A percentile compares a stretch with the other conserved stretches of the same genome.
phyloP scores from a whole-genome alignment of 2,113 vertebrate species.

The Cynocephalus volans region DNA sequence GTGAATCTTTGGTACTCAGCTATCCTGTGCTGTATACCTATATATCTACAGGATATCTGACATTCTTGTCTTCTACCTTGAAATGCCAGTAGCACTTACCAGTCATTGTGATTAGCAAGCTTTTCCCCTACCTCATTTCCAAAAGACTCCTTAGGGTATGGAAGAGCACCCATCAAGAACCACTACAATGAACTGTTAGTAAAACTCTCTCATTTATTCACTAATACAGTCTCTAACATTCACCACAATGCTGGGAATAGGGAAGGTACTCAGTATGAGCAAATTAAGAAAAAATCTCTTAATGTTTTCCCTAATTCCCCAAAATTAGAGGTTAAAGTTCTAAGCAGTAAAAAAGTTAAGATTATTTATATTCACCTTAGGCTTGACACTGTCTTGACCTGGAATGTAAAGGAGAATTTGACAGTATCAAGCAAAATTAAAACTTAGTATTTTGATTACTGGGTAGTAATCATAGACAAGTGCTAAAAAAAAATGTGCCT shows the following conservation, averaged over 20 bases:
- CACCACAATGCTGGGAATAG: too few species aligned
- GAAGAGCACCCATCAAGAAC: neutral
- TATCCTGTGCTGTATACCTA: neutral
- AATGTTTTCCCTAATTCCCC: neutral
- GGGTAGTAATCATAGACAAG: neutral
- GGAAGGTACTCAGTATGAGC: too few species aligned
- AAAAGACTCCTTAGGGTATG: neutral
- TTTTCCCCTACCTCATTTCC: neutral
- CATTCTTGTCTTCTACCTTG: neutral
- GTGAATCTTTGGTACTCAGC: neutral
- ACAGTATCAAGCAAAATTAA: neutral
- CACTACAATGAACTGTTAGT: too few species aligned
- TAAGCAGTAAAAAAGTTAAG: neutral
- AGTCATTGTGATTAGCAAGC: neutral
- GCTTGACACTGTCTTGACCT: neutral
- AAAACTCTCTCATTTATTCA: too few species aligned
- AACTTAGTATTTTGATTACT: neutral
- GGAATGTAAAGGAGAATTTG: neutral
- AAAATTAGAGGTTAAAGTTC: conserved; percentile 27
- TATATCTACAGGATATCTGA: neutral
- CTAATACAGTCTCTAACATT: too few species aligned
- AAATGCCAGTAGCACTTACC: too few species aligned
- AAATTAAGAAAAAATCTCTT: neutral
- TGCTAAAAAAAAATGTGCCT: neutral
- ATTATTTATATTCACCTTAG: neutral